Conservation (phyloP, 2,888 invertebrate species). For the Pandemis corylana region DNA sequence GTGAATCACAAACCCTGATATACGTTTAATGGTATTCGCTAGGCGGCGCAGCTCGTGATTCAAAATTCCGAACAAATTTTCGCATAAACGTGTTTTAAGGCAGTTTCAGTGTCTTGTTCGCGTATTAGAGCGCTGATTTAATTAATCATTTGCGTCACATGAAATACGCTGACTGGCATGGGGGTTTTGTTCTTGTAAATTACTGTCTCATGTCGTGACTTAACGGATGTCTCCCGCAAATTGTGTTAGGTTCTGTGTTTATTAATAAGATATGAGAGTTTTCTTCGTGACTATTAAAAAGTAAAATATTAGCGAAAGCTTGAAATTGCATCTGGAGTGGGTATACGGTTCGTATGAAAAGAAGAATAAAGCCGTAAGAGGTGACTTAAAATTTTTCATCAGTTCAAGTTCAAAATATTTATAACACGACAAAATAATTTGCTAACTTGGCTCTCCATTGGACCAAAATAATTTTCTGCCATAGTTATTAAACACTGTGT, state of each 20-base stretch:
- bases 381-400: no score
- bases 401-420: no score
- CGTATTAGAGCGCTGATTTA: conserved; percentile 16
- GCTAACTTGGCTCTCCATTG: no score
- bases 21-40: conserved; percentile 30
- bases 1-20: conserved; percentile 46
- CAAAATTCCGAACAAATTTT: conserved; percentile 30
- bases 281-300: no score
- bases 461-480: no score
- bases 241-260: background rate
- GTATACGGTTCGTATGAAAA: no score
- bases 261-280: background rate
- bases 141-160: conserved; percentile 10
- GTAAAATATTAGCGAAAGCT: background rate
- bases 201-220: background rate
- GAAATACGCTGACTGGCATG: background rate
- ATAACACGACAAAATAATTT: no score
- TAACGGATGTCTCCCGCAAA: background rate
- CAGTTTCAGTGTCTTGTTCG: conserved; percentile 9
- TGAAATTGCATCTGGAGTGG: no score
- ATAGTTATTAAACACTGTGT: no score
- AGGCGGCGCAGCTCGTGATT: conserved; percentile 15
- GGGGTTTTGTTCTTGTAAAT: conserved; percentile 10
- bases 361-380: no score
- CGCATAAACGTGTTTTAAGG: conserved; percentile 20